phyloP scores from a whole-genome alignment of 2,113 vertebrate genomes.

The Athene noctua region DNA sequence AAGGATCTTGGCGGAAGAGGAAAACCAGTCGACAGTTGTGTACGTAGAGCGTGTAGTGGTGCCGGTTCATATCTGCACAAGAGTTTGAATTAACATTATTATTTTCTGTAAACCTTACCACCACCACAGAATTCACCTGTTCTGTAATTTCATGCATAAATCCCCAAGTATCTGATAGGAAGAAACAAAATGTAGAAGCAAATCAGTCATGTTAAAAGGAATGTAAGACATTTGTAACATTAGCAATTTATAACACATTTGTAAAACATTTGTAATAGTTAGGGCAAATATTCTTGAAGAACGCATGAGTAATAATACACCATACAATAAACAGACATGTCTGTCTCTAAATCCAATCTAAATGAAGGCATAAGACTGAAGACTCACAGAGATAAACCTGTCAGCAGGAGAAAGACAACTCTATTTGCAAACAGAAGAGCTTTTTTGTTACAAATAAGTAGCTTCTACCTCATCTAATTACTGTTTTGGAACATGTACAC shows the following conservation, averaged over 20 bases:
- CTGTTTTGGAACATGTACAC: neutral
- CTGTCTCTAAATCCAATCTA: neutral
- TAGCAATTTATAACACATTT: too few relatives aligned
- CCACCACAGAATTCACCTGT: neutral
- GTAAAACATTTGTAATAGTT: neutral
- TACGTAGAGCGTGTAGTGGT: constrained; percentile 90
- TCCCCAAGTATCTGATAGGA: rapidly evolving
- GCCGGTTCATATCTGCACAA: constrained; percentile 90
- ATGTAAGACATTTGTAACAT: neutral
- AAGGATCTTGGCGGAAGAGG: constrained; percentile 91
- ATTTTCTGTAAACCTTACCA: neutral
- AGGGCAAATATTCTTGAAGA: neutral
- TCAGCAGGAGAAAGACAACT: neutral
- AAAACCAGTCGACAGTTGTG: constrained; percentile 93
- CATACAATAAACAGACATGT: rapidly evolving
- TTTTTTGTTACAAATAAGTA: neutral
- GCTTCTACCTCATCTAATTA: neutral
- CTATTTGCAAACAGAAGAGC: neutral
- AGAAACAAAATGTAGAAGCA: neutral
- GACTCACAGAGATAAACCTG: neutral
- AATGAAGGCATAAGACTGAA: neutral
- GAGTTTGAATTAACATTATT: neutral
- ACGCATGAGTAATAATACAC: neutral
- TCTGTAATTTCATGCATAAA: neutral
- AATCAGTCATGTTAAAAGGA: neutral